phyloP scores from a whole-genome alignment of 2,113 vertebrate species.

The Cebidichthys violaceus region DNA sequence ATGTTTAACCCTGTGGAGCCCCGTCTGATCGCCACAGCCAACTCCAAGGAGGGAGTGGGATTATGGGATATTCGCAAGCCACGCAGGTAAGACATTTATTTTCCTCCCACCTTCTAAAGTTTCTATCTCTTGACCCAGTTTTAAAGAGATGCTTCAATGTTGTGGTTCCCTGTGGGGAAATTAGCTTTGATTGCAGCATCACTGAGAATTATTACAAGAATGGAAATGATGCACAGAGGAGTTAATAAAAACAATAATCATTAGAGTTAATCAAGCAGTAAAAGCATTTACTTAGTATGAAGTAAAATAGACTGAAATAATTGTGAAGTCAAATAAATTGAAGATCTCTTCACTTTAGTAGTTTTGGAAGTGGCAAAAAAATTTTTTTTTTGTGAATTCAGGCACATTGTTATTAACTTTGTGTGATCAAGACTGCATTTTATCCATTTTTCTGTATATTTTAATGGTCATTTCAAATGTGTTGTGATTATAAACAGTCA shows the following conservation, averaged over 20 bases:
- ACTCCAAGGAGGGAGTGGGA: constrained; percentile 98
- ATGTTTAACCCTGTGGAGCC: constrained; percentile 99
- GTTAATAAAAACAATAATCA: neutral
- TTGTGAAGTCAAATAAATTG: neutral
- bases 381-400: neutral
- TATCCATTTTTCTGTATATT: neutral
- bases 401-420: neutral
- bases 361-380: neutral
- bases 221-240: neutral
- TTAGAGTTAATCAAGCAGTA: neutral
- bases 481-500: neutral
- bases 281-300: neutral
- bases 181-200: neutral
- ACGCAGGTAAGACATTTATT: constrained; percentile 87
- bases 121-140: neutral
- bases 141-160: neutral
- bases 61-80: constrained; percentile 99
- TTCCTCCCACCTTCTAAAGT: neutral
- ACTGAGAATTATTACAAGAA: neutral
- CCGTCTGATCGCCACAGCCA: constrained; percentile 95
- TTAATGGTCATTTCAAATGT: neutral
- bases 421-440: neutral
- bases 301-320: neutral
- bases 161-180: neutral
- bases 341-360: neutral